Base-by-base conservation (phyloP, 1,140 invertebrate genomes). In the Pseudomyrmex dendroicus region DNA sequence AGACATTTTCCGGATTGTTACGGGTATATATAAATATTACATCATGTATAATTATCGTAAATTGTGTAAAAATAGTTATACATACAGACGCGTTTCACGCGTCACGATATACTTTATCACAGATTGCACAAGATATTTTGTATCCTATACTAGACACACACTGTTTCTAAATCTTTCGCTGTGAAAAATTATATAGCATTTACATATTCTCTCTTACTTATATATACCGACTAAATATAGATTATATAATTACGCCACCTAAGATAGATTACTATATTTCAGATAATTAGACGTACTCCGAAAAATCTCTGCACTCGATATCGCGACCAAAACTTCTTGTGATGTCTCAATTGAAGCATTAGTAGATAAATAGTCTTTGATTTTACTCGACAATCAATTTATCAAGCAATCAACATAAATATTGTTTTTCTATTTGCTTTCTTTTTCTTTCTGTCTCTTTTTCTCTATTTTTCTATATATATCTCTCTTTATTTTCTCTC, bases 91-190 rank as follows among this genome's bases (percentile, higher is more conserved):
- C 72, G 25, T 70, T 35, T 86, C 44, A 67, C 61, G 44, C 25
- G 15, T 72, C 85, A 20, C 73, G 56, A 77, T 78, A 62, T 84
- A 82, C 74, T 89, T 84, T 20, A 80, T 80, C 76, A 88, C 35
- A 64, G 56, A 90, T 76, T 83, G 86, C 89, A 88, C 84, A 90
- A 84, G 25, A 86, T 86, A 89, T 90, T 90, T 91, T 90, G 52
- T 91, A 90, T 62, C 67, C 83, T 83, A 20, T 83, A 86, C 44
- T 89, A 86, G 84, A 84, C 54, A 56, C 78, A 59, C 84, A 87
- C 76, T 73, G 67, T 89, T 87, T 83, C 83, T 90, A 35, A 90
- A 88, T 88, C 82, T 84, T 83, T 84, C 85, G 68, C 61, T 70
- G 46, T 70, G 86, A 73, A 35, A 73, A 61, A 17, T 82, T 78